Conservation (phyloP, 2,113 vertebrate species). For the Neotoma lepida region DNA sequence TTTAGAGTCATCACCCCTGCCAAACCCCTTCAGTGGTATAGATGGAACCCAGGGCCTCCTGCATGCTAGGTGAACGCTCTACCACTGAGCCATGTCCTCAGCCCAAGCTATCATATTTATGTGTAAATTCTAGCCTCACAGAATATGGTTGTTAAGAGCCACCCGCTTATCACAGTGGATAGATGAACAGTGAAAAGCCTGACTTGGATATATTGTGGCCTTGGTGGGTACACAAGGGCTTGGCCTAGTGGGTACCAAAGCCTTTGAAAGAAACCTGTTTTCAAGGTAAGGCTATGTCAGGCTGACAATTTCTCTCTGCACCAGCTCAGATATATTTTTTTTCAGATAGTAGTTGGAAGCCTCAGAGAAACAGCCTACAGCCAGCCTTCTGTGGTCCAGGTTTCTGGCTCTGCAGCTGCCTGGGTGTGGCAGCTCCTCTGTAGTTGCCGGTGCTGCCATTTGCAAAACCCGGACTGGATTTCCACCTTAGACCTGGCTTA, state of each 20-base stretch:
- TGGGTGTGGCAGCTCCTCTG: not conserved
- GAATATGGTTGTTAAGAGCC: not conserved
- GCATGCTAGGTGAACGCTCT: not conserved
- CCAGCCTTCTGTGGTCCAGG: constrained; percentile 45
- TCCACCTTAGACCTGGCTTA: not conserved
- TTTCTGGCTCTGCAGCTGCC: not conserved
- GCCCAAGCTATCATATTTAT: not conserved
- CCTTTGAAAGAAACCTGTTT: constrained; percentile 3
- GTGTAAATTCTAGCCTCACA: constrained; percentile 7
- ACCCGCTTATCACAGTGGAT: not conserved
- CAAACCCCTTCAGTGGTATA: not conserved
- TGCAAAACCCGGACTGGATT: constrained; percentile 74
- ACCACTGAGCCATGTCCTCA: not conserved
- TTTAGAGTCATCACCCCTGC: not conserved
- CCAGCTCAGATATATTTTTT: not conserved
- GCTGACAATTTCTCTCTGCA: not conserved
- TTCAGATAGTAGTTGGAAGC: not conserved
- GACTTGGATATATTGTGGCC: not conserved
- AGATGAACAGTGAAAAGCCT: not conserved
- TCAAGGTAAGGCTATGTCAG: not conserved
- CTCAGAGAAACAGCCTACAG: constrained; percentile 3
- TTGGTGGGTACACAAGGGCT: not conserved
- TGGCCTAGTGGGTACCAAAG: not conserved
- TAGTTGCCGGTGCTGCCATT: constrained; percentile 40
- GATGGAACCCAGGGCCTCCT: not conserved